Base-by-base conservation (phyloP, 2,888 invertebrate genomes). In the Sycophila texana region DNA sequence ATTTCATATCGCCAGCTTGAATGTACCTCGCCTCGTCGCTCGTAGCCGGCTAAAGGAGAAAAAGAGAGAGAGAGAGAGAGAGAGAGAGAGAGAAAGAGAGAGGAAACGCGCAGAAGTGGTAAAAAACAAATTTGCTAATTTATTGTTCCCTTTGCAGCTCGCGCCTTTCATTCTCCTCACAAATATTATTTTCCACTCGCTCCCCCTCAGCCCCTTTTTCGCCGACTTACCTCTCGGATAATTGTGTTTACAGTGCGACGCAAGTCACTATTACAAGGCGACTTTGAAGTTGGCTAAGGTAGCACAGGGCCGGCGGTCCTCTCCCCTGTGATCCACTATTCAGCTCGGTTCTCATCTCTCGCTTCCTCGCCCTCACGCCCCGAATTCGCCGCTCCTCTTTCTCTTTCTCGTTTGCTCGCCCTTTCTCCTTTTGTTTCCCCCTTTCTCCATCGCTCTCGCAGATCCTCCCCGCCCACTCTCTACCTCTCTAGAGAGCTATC, bases 161-260 rank as follows among this genome's bases (percentile, higher is more conserved):
- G 13, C 58, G 57, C 7, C 14, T n/a, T n/a, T 53, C 53, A n/a
- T 53, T 18, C 66, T 26, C 39, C 39, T 39, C 39, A 39, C 39
- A 39, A 39, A 39, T 39, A 39, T 39, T 39, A 39, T 39, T 39
- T 39, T 39, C 39, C 39, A 39, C 39, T 39, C 55, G 10, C 51
- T 53, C 66, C 51, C 68, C 20, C 68, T 61, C 20, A 10, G 55
- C 47, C 51, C n/a, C 55, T 55, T 22, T 65, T 18, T 55, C 51
- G 61, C 63, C 30, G 4, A 58, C 49, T 66, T 39, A n/a, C 5
- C 53, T 51, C 53, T 47, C 55, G 53, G 60, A 72, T 79, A 79
- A 79, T 79, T 79, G 72, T 79, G 72, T 75, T 79, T 79, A 72
- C 74, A 75, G 65, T 71, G 60, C 20, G 53, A 55, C 22, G 58